A percentile compares a stretch with the other conserved stretches of the same genome.
phyloP scores from a whole-genome alignment of 37 sponge, comb jelly and placozoan species.

The Geodia barretti region DNA sequence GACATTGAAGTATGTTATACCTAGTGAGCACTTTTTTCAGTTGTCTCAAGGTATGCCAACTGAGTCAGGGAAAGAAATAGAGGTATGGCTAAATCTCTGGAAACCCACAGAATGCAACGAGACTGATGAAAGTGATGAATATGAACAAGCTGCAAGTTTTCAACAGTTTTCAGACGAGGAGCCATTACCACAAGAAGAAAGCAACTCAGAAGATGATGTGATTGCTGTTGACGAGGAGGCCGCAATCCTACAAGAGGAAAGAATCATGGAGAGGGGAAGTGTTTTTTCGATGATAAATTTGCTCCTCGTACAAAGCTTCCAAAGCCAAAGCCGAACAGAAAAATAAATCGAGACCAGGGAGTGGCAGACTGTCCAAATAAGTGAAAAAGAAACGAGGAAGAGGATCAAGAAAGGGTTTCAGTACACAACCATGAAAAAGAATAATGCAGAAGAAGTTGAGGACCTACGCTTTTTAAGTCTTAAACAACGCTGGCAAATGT shows the following conservation, averaged over 20 bases:
- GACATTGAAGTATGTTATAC: constrained; percentile 10
- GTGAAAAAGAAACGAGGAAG: constrained; percentile 15
- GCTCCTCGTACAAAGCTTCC: no score
- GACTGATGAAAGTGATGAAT: not conserved
- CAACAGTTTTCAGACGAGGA: not conserved
- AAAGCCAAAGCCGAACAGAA: constrained; percentile 69
- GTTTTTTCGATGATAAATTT: constrained; percentile 13
- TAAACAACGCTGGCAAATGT: constrained; percentile 58
- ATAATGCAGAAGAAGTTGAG: constrained; percentile 26
- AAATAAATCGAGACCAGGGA: no score
- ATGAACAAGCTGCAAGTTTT: not conserved
- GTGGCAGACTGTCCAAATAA: constrained; percentile 51
- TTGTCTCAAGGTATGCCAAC: not conserved
- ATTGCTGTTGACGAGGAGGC: constrained; percentile 73
- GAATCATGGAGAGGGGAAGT: constrained; percentile 72
- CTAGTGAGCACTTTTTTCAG: constrained; percentile 1
- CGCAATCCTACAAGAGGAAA: constrained; percentile 46
- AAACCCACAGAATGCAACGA: constrained; percentile 8
- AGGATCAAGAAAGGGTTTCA: constrained; percentile 34
- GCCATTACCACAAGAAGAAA: not conserved
- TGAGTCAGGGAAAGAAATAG: constrained; percentile 44
- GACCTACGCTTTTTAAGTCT: constrained; percentile 30
- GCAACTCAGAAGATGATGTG: not conserved
- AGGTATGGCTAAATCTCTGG: constrained; percentile 67
- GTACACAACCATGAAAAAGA: constrained; percentile 39